A percentile compares a stretch with the other conserved stretches of the same genome.
Evolutionary conservation across 2,113 vertebrate genomes (phyloP).

Genomic region (Castor canadensis): DNA sequence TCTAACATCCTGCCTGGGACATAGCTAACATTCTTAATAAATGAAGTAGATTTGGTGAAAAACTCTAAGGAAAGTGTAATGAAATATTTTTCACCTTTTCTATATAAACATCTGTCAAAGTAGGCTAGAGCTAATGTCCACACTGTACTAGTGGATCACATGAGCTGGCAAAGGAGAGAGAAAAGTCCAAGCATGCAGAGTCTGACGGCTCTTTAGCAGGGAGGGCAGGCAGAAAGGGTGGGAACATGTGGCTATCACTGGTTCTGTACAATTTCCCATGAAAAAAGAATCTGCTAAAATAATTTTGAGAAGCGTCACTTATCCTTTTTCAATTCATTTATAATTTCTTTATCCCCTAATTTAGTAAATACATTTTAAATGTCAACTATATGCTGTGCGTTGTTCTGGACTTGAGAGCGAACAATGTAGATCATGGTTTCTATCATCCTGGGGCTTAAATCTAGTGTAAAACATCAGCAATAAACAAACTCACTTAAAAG

Average conservation of each 20-base stretch:
- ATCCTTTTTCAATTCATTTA: neutral
- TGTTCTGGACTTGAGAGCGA: neutral
- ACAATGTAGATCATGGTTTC: neutral
- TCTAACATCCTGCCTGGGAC: neutral
- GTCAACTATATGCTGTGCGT: neutral
- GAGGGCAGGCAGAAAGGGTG: neutral
- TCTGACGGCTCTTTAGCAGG: neutral
- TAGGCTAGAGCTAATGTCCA: neutral
- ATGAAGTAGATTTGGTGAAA: neutral
- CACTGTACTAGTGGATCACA: neutral
- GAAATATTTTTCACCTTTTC: neutral
- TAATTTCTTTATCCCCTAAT: neutral
- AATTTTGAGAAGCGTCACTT: neutral
- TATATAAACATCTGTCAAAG: neutral
- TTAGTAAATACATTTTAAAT: neutral
- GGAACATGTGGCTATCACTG: neutral
- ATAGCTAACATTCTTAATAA: neutral
- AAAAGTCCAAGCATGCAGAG: neutral
- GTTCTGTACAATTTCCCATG: neutral
- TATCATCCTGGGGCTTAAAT: neutral
- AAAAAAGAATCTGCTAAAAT: neutral
- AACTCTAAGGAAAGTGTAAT: neutral
- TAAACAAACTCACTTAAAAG: neutral
- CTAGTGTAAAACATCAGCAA: neutral
- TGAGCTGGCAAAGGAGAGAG: neutral